Percentiles rank a stretch among this genome's conserved stretches.
Evolutionary conservation across 2,797 vertebrate genomes (phyloP).

Genomic region (Anabas testudineus): DNA sequence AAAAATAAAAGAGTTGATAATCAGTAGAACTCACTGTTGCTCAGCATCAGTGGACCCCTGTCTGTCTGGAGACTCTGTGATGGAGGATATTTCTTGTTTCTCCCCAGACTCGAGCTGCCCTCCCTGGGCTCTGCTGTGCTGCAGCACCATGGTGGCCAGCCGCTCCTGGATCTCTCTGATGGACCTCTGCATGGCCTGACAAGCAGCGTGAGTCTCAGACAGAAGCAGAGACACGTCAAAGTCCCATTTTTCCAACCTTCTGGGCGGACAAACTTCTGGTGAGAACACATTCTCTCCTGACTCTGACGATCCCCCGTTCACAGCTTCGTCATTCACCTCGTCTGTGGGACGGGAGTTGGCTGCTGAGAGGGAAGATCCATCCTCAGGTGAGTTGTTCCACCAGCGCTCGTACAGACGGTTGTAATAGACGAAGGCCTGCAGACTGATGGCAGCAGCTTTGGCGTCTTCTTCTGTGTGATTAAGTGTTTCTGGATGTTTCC

Average conservation of each 20-base stretch:
- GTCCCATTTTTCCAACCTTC: not conserved
- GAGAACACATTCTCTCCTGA: rapidly evolving
- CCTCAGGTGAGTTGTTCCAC: slow-evolving; percentile 81
- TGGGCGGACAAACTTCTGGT: no score
- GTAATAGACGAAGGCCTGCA: slow-evolving; percentile 89
- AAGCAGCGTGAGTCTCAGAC: slow-evolving; percentile 86
- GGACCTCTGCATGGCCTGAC: slow-evolving; percentile 85
- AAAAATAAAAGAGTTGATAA: not conserved
- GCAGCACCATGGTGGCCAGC: slow-evolving; percentile 87
- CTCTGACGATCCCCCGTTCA: not conserved
- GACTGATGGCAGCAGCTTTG: slow-evolving; percentile 79
- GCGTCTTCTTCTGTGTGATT: slow-evolving; percentile 64
- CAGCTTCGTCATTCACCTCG: rapidly evolving
- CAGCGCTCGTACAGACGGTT: slow-evolving; percentile 88
- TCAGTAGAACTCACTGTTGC: slow-evolving; percentile 60
- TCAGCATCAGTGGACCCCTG: slow-evolving; percentile 21
- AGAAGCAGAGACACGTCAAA: slow-evolving; percentile 81
- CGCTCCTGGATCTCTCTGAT: slow-evolving; percentile 86
- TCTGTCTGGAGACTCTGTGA: slow-evolving; percentile 24
- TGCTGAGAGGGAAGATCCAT: not conserved
- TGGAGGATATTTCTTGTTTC: slow-evolving; percentile 34
- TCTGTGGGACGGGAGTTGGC: not conserved
- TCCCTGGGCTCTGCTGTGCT: slow-evolving; percentile 80
- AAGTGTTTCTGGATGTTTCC: slow-evolving; percentile 73
- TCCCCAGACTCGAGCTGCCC: slow-evolving; percentile 17